phyloP scores from a whole-genome alignment of 2,113 vertebrate species.

The Lampris megalopsis region DNA sequence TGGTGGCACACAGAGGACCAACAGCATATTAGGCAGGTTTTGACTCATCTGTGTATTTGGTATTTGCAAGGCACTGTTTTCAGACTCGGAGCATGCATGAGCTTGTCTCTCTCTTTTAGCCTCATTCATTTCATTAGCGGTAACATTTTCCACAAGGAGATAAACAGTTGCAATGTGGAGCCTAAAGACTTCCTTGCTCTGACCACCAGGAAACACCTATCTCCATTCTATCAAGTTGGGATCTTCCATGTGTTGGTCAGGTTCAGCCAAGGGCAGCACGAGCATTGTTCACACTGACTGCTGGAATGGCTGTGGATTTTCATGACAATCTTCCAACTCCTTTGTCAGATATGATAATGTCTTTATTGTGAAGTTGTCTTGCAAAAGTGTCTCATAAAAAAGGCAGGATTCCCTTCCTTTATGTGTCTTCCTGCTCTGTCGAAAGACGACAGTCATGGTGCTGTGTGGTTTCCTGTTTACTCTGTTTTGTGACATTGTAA shows the following conservation, averaged over 20 bases:
- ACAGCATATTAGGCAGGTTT: no score
- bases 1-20: no score
- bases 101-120: no score
- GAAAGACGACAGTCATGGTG: constrained; percentile 25
- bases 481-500: constrained; percentile 24
- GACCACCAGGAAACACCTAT: constrained; percentile 53
- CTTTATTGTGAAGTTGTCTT: no score
- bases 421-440: constrained; percentile 34
- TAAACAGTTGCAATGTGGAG: constrained; percentile 48
- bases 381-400: neutral
- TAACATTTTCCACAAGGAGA: constrained; percentile 34
- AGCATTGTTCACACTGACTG: neutral
- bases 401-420: neutral
- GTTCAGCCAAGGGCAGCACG: neutral
- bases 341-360: neutral
- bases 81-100: constrained; percentile 1
- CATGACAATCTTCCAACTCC: neutral
- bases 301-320: neutral
- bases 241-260: constrained; percentile 6
- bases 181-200: constrained; percentile 45
- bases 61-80: neutral
- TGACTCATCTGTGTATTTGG: no score
- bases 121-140: neutral
- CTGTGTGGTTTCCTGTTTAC: constrained; percentile 76
- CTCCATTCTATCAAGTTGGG: neutral